A percentile compares a stretch with the other conserved stretches of the same genome.
Evolutionary conservation across 1,140 invertebrate species (phyloP).

Genomic region (Tetraneura akinire): DNA sequence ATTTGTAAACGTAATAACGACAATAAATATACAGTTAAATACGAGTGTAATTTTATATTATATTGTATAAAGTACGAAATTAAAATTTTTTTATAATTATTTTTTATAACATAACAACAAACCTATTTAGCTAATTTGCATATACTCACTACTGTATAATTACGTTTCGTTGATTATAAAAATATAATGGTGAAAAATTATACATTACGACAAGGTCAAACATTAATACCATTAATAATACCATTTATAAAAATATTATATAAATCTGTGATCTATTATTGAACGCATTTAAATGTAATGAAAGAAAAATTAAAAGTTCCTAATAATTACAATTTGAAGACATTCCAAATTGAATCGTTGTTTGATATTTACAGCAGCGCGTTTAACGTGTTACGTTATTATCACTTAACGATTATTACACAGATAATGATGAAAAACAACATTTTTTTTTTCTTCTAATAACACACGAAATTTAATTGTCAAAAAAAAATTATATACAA

Average conservation of each 20-base stretch:
- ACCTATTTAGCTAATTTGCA: not conserved
- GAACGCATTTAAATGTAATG: not conserved
- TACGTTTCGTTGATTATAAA: slow-evolving; percentile 6
- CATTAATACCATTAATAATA: not conserved
- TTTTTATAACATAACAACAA: too few relatives aligned
- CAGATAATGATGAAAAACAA: not conserved
- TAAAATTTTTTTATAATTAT: too few relatives aligned
- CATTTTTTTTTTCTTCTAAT: too few relatives aligned
- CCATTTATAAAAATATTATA: too few relatives aligned
- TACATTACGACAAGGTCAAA: not conserved
- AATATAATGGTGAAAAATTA: not conserved
- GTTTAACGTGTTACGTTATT: not conserved
- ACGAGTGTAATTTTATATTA: too few relatives aligned
- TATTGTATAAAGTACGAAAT: too few relatives aligned
- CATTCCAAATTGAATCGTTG: not conserved
- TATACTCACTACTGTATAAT: not conserved
- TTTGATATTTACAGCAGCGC: not conserved
- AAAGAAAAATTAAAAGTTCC: not conserved
- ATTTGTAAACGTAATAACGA: too few relatives aligned
- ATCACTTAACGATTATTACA: not conserved
- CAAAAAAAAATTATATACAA: not conserved
- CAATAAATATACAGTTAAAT: too few relatives aligned
- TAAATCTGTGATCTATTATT: not conserved
- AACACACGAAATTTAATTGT: not conserved
- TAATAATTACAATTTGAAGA: not conserved